Percentiles rank a stretch among this genome's conserved stretches.
Evolutionary conservation across 2,113 vertebrate genomes (phyloP).

Genomic region (Phylloscopus trochilus): DNA sequence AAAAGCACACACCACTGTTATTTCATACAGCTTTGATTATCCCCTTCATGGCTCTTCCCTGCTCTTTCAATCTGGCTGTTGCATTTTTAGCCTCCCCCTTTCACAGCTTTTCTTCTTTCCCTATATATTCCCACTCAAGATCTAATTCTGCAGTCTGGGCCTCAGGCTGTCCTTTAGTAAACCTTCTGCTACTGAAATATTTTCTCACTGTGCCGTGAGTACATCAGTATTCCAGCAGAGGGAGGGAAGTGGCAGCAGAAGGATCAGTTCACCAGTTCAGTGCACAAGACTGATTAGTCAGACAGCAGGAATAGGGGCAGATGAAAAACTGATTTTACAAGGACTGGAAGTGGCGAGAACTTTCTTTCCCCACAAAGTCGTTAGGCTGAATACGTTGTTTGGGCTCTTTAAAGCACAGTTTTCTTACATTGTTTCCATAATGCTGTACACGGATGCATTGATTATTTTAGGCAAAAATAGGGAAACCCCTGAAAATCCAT

Average conservation of each 20-base stretch:
- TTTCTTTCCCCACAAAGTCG: not conserved
- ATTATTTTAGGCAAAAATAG: not conserved
- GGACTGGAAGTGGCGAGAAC: not conserved
- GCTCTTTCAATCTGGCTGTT: not conserved
- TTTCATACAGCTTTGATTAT: not conserved
- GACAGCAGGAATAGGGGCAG: slow-evolving; percentile 23
- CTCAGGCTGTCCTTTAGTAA: not conserved
- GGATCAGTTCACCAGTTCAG: slow-evolving; percentile 42
- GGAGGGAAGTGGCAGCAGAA: slow-evolving; percentile 52
- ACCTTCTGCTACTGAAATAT: slow-evolving; percentile 2
- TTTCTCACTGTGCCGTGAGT: not conserved
- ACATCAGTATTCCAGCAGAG: slow-evolving; percentile 49
- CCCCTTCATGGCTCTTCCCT: not conserved
- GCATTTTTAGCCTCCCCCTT: not conserved
- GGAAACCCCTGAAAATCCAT: not conserved
- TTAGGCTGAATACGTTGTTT: not conserved
- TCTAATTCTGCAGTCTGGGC: not conserved
- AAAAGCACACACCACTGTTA: not conserved
- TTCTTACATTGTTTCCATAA: not conserved
- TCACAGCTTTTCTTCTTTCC: not conserved
- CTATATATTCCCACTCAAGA: not conserved
- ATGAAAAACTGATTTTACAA: slow-evolving; percentile 32
- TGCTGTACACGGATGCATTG: not conserved
- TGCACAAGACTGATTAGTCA: slow-evolving; percentile 12
- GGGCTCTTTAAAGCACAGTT: not conserved